These are phyloP conservation scores for Carassius gibelio DNA, from an alignment of 2,113 vertebrate genomes.

Conservation along the genomic window DNA sequence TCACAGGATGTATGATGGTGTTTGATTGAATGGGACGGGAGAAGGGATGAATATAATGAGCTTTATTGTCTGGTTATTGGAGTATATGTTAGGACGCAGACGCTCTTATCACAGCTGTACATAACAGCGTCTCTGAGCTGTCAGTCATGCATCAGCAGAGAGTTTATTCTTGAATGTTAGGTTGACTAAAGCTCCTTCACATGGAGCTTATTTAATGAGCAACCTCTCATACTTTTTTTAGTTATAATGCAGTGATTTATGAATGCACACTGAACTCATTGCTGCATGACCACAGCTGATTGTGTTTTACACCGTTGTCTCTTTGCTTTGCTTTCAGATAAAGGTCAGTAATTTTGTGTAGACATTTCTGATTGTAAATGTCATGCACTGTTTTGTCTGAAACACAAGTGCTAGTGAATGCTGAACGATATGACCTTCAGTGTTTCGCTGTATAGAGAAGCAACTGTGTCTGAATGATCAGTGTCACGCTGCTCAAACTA, in stretches of 20 bases:
- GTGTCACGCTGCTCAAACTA: neutral
- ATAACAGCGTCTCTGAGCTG: conserved; percentile 15
- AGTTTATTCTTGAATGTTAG: neutral
- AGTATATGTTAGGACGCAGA: neutral
- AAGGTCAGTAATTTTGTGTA: neutral
- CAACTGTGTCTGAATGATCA: neutral
- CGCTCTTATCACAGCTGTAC: conserved; percentile 36
- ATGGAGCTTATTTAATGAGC: neutral
- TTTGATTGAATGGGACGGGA: neutral
- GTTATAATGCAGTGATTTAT: neutral
- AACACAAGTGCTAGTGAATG: neutral
- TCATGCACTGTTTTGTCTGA: neutral
- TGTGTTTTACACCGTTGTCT: neutral
- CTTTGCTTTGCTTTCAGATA: neutral
- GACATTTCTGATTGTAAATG: neutral
- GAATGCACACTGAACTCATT: neutral
- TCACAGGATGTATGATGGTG: neutral
- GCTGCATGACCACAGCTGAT: neutral
- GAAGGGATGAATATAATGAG: neutral
- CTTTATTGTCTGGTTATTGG: conserved; percentile 12
- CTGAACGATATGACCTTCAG: neutral
- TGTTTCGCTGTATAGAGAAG: no score
- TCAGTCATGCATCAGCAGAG: conserved; percentile 35
- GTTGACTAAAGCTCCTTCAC: neutral
- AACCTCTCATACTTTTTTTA: neutral